These are phyloP conservation scores for Odontamblyopus rebecca DNA, from an alignment of 2,797 vertebrate species.

Conservation along the genomic window DNA sequence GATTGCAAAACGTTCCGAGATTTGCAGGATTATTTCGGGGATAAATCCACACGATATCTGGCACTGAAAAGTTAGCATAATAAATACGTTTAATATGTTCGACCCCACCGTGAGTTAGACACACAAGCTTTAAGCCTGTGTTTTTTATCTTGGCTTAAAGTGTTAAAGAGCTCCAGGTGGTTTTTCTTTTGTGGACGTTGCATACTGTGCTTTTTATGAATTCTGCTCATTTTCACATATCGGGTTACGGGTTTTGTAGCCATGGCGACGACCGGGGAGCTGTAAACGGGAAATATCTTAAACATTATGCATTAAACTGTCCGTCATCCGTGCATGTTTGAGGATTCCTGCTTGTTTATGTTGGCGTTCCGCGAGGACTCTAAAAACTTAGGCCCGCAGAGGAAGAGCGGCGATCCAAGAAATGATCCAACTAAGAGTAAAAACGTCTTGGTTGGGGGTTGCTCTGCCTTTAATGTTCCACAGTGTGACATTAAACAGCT, in stretches of 20 bases:
- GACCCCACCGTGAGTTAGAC: background rate
- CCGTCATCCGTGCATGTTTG: background rate
- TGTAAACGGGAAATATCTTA: background rate
- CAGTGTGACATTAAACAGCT: no score
- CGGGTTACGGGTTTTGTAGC: slow-evolving; percentile 13
- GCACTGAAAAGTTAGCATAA: background rate
- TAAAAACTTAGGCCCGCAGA: background rate
- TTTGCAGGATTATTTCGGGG: slow-evolving; percentile 1
- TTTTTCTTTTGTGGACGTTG: no score
- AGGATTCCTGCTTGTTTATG: background rate
- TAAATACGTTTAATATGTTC: background rate
- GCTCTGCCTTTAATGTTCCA: no score
- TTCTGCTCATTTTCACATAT: slow-evolving; percentile 19
- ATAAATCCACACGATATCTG: background rate
- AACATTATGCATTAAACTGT: background rate
- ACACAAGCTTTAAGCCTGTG: background rate
- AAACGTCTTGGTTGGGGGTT: no score
- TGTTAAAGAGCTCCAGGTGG: slow-evolving; percentile 10
- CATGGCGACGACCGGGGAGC: background rate
- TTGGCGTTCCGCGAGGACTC: background rate
- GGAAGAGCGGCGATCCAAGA: no score
- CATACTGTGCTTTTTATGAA: slow-evolving; percentile 20
- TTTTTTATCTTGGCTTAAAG: slow-evolving; percentile 5
- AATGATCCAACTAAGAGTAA: no score
- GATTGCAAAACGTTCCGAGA: slow-evolving; percentile 8